These are phyloP conservation scores for Apamea epomidion DNA, from an alignment of 2,888 invertebrate genomes.

Conservation along the genomic window DNA sequence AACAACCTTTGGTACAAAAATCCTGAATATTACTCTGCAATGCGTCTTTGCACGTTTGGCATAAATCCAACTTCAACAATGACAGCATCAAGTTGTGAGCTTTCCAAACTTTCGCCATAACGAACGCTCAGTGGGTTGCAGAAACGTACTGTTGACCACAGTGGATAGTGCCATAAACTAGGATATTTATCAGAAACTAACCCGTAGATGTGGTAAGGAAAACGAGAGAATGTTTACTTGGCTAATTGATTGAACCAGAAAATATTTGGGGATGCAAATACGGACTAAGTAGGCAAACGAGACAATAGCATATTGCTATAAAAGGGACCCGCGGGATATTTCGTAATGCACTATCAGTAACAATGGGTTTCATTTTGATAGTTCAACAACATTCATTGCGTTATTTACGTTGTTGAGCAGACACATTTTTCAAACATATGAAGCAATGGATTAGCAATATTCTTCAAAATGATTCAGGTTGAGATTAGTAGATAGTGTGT, in stretches of 20 bases:
- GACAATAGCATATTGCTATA: not conserved
- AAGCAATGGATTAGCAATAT: too few relatives aligned
- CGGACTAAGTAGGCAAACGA: not conserved
- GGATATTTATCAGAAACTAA: constrained; percentile 52
- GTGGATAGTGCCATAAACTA: constrained; percentile 55
- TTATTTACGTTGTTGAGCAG: too few relatives aligned
- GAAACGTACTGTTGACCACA: constrained; percentile 64
- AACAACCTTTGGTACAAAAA: constrained; percentile 57
- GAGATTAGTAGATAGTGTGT: too few relatives aligned
- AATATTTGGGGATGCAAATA: not conserved
- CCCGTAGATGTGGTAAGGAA: constrained; percentile 28
- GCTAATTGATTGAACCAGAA: constrained; percentile 35
- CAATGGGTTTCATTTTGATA: too few relatives aligned
- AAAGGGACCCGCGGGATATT: not conserved
- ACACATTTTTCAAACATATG: too few relatives aligned
- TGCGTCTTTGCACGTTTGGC: constrained; percentile 84
- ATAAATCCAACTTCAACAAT: constrained; percentile 80
- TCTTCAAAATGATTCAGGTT: too few relatives aligned
- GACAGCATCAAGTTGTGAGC: constrained; percentile 80
- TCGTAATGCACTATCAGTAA: too few relatives aligned
- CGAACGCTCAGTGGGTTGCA: constrained; percentile 63
- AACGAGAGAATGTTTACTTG: constrained; percentile 5
- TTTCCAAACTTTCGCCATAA: constrained; percentile 77
- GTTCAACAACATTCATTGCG: too few relatives aligned
- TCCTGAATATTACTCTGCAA: constrained; percentile 74